These are phyloP conservation scores for Acrossocheilus wenchowensis DNA, from an alignment of 2,797 vertebrate species.

Conservation along the genomic window DNA sequence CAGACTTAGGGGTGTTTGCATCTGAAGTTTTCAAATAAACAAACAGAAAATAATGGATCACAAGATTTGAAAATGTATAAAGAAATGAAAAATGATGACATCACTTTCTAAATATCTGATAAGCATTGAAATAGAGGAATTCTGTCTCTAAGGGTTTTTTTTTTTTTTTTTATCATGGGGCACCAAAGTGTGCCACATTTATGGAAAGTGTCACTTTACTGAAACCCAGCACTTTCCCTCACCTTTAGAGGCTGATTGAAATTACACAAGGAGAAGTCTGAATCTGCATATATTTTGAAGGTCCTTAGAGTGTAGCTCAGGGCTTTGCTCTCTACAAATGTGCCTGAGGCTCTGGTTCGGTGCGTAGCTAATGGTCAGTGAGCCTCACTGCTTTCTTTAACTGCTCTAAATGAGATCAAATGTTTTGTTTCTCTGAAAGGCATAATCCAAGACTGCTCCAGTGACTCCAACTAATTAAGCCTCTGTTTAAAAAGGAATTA, in stretches of 20 bases:
- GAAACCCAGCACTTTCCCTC: neutral
- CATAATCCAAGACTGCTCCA: conserved; percentile 60
- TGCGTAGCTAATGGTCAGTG: conserved; percentile 59
- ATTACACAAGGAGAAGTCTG: neutral
- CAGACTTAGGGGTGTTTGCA: too few relatives aligned
- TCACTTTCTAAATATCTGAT: neutral
- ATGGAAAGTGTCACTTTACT: neutral
- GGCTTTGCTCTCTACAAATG: conserved; percentile 22
- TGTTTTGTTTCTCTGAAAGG: conserved; percentile 58
- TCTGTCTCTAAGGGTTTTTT: neutral
- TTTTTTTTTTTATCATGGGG: too few relatives aligned
- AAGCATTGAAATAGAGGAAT: neutral
- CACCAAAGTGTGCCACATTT: neutral
- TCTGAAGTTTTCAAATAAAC: too few relatives aligned
- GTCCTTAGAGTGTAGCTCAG: conserved; percentile 11
- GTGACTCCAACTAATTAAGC: conserved; percentile 60
- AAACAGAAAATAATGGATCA: neutral
- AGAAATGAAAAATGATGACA: neutral
- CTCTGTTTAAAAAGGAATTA: conserved; percentile 64
- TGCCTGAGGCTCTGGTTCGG: conserved; percentile 44
- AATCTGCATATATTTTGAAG: conserved; percentile 16
- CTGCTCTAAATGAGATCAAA: conserved; percentile 56
- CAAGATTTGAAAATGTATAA: neutral
- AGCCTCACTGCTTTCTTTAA: conserved; percentile 55
- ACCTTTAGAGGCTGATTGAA: conserved; percentile 35